These are phyloP conservation scores for Phalanger gymnotis DNA, from an alignment of 2,797 vertebrate genomes.

Conservation along the genomic window DNA sequence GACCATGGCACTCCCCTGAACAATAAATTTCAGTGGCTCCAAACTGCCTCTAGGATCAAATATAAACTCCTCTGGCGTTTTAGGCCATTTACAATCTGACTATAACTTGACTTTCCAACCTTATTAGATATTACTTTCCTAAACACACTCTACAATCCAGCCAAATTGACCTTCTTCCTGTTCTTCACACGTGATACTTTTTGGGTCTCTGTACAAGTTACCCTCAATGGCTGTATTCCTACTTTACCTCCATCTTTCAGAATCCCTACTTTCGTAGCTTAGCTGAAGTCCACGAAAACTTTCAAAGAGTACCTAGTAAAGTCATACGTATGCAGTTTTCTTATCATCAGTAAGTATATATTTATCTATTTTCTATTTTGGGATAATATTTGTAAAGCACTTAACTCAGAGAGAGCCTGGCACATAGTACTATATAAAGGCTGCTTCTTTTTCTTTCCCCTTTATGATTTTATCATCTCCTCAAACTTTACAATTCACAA, in stretches of 20 bases:
- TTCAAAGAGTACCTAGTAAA: neutral
- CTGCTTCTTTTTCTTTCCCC: constrained; percentile 24
- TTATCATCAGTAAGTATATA: neutral
- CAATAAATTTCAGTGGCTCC: neutral
- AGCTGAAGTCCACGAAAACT: neutral
- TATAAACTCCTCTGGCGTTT: neutral
- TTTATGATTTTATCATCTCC: constrained; percentile 50
- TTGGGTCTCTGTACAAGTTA: neutral
- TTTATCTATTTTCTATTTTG: neutral
- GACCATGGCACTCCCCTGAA: neutral
- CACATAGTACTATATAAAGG: neutral
- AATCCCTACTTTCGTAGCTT: neutral
- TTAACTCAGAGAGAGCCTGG: neutral
- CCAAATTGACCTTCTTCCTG: neutral
- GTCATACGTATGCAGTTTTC: neutral
- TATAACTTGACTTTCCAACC: neutral
- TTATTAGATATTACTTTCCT: neutral
- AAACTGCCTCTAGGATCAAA: neutral
- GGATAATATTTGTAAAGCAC: neutral
- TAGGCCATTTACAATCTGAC: neutral
- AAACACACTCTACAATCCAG: neutral
- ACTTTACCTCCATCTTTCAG: neutral
- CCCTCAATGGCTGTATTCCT: neutral
- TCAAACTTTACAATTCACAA: constrained; percentile 38
- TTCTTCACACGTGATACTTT: neutral